phyloP scores from a whole-genome alignment of 1,140 invertebrate genomes.

The Meloidogyne hapla region DNA sequence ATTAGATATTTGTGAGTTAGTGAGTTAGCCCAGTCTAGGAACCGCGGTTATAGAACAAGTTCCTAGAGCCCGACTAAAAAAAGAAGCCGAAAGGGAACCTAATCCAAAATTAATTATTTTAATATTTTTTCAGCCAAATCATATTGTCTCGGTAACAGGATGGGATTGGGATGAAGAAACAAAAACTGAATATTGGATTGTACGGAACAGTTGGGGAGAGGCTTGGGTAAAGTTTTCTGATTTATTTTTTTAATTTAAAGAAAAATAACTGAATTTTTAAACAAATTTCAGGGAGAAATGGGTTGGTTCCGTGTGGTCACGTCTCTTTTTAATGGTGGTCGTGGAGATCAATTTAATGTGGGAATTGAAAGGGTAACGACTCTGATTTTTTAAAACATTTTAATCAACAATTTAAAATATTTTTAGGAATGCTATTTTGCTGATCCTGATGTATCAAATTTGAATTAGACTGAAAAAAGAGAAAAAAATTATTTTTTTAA shows the following conservation, averaged over 20 bases:
- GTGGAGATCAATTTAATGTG: constrained; percentile 67
- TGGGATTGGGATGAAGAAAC: constrained; percentile 67
- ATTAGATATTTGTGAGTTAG: no score
- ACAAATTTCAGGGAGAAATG: constrained; percentile 66
- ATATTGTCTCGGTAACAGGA: constrained; percentile 68
- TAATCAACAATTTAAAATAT: not conserved
- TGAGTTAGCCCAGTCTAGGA: no score
- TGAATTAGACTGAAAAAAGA: constrained; percentile 40
- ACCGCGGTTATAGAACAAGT: no score
- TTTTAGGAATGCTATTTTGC: constrained; percentile 65
- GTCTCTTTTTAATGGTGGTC: constrained; percentile 64
- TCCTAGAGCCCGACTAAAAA: no score
- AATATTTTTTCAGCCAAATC: constrained; percentile 64
- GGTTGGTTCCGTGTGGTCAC: constrained; percentile 66
- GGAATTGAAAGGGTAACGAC: constrained; percentile 65
- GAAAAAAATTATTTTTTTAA: not conserved
- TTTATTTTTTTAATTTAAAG: not conserved
- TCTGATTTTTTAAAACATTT: not conserved
- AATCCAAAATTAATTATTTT: no score
- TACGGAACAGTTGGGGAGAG: constrained; percentile 68
- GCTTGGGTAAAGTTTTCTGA: constrained; percentile 65
- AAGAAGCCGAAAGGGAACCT: no score
- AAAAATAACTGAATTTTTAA: no score
- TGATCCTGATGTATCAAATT: constrained; percentile 64
- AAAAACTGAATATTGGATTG: constrained; percentile 68